Evolutionary conservation across 30 jellyfish, hydroid and myxozoan genomes (phyloP), one percentile per base, ranked within the genome.

Genomic region (Clytia hemisphaerica): DNA sequence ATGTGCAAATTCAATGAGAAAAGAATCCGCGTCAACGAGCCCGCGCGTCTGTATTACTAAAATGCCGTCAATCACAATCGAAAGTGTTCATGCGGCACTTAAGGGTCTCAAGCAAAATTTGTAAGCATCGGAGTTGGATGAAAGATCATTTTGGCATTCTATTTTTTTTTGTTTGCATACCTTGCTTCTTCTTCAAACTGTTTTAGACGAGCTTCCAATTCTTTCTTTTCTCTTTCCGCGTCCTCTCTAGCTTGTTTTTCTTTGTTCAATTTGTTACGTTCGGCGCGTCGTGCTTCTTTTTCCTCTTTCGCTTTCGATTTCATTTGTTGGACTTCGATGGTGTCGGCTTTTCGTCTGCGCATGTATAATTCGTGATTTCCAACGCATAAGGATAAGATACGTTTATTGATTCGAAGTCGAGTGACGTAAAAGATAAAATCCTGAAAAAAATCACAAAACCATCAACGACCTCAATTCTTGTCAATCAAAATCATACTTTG

Each of bases 271-370:
- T 83, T 59, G 36, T 86, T 93, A 24, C 92, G 75, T 50, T 89
- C 98, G 19, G 53, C 72, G 38, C 69, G 89, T 50, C 66, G 80
- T 14, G 57, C 51, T 51, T 51, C 77, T 42, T 77, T 69, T 71
- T 89, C 98, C 58, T 89, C 95, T 36, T 77, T 79, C 2, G 98
- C 98, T 65, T 89, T 93, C 6, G 98, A 95, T 47, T 89, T 89
- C 98, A 89, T 89, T 55, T 89, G 98, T 82, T 89, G 98, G 44
- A 82, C 99, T 65, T 91, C 99, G 47, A 83, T 83, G 21, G 99
- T 91, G 66, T 82, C 95, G 53, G 95, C 93, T 32, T 78, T 82
- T 32, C 99, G 40, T 54, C 99, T 67, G 45, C 94, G 65, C 95
- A 91, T 82, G 85, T 91, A 91, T 60, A 91, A 48, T 67, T 91